Conservation (phyloP, 2,888 invertebrate species). For the Macrosiphum euphorbiae region DNA sequence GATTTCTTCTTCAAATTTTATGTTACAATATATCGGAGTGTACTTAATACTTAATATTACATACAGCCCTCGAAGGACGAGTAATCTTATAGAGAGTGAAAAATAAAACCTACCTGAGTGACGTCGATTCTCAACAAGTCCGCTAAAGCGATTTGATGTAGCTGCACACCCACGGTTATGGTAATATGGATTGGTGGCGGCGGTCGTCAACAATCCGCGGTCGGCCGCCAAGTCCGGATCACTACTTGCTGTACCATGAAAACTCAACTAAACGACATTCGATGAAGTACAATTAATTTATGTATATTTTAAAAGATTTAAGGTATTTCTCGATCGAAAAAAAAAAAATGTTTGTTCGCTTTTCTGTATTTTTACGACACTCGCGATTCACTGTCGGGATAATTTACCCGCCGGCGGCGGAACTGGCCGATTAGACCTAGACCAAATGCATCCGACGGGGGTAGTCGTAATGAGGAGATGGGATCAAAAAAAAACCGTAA, state of each 20-base stretch:
- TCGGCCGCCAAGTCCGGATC: not conserved
- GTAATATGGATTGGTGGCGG: not conserved
- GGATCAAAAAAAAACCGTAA: not conserved
- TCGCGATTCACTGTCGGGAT: not conserved
- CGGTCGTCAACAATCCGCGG: conserved; percentile 9
- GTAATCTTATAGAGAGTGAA: not conserved
- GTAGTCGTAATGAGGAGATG: not conserved
- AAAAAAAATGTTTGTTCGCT: not conserved
- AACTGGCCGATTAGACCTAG: not conserved
- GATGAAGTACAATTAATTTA: not conserved
- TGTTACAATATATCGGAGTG: not conserved
- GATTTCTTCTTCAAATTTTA: not conserved
- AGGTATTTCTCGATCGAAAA: no score
- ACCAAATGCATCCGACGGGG: conserved; percentile 10
- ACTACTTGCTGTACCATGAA: not conserved
- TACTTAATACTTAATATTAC: not conserved
- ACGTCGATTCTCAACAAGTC: not conserved
- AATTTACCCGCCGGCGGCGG: not conserved
- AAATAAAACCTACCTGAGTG: not conserved
- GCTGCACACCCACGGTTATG: not conserved
- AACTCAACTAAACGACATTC: not conserved
- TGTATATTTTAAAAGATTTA: no score
- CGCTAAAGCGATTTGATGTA: not conserved
- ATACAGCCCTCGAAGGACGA: not conserved
- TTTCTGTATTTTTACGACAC: not conserved